Conservation (phyloP, 2,113 vertebrate genomes). For the Ellobius talpinus region DNA sequence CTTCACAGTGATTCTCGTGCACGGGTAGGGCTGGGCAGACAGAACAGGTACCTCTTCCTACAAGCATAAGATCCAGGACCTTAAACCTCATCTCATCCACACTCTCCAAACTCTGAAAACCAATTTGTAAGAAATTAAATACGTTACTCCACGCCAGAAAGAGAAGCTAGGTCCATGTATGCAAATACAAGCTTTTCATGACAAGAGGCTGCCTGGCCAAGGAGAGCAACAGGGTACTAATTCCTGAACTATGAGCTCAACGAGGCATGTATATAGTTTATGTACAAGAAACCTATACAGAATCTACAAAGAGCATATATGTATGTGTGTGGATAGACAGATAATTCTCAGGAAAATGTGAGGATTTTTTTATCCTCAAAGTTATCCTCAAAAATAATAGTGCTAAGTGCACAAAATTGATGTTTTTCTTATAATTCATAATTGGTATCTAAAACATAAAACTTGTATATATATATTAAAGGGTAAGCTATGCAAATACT, state of each 20-base stretch:
- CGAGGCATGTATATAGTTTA: neutral
- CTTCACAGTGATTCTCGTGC: neutral
- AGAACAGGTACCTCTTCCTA: neutral
- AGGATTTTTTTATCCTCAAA: neutral
- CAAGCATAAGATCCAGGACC: neutral
- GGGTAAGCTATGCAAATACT: neutral
- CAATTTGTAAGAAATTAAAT: neutral
- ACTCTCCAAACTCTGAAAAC: neutral
- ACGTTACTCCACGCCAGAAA: neutral
- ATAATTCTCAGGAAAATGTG: neutral
- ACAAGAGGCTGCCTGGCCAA: neutral
- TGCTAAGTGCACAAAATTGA: neutral
- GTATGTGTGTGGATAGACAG: too few species aligned
- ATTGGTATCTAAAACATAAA: neutral
- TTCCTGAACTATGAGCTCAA: neutral
- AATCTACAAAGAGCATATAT: too few species aligned
- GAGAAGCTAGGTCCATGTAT: neutral
- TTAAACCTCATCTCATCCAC: neutral
- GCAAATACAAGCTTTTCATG: neutral
- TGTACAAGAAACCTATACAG: too few species aligned
- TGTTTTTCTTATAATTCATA: neutral
- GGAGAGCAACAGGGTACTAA: neutral
- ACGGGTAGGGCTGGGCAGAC: neutral
- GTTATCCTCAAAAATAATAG: neutral
- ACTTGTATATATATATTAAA: neutral